A percentile compares a stretch with the other conserved stretches of the same genome.
phyloP scores from a whole-genome alignment of 2,113 vertebrate species.

The Cyprinodon variegatus region DNA sequence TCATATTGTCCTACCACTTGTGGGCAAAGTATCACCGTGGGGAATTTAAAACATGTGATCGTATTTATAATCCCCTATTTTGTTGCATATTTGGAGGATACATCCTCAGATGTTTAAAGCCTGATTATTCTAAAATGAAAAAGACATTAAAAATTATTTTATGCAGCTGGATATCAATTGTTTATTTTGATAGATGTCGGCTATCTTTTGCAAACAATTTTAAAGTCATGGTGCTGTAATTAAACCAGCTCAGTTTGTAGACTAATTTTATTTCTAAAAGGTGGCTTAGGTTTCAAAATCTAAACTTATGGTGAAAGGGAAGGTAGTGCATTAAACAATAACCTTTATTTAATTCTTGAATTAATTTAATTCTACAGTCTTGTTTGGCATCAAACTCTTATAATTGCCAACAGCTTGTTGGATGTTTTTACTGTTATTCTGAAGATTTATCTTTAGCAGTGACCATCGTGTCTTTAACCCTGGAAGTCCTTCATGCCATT shows the following conservation, averaged over 20 bases:
- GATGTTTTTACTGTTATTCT: neutral
- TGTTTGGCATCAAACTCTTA: too few species aligned
- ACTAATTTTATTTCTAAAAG: too few species aligned
- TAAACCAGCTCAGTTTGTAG: neutral
- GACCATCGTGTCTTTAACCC: too few species aligned
- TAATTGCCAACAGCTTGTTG: neutral
- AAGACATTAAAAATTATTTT: too few species aligned
- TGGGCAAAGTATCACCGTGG: constrained; percentile 3
- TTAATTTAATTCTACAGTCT: too few species aligned
- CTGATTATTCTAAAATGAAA: neutral
- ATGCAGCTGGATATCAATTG: too few species aligned
- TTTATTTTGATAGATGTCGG: neutral
- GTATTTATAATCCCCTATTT: neutral
- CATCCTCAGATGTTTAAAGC: neutral
- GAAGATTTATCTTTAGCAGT: too few species aligned
- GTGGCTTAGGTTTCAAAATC: neutral
- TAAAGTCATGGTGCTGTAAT: neutral
- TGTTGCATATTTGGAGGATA: neutral
- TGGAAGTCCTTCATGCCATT: too few species aligned
- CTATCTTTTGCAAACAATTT: neutral
- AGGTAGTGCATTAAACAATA: neutral
- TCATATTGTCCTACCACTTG: neutral
- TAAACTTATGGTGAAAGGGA: neutral
- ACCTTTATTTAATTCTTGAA: too few species aligned
- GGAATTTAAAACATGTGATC: neutral